These are phyloP conservation scores for Thoracochromis brauschi DNA, from an alignment of 2,113 vertebrate genomes.

Conservation along the genomic window DNA sequence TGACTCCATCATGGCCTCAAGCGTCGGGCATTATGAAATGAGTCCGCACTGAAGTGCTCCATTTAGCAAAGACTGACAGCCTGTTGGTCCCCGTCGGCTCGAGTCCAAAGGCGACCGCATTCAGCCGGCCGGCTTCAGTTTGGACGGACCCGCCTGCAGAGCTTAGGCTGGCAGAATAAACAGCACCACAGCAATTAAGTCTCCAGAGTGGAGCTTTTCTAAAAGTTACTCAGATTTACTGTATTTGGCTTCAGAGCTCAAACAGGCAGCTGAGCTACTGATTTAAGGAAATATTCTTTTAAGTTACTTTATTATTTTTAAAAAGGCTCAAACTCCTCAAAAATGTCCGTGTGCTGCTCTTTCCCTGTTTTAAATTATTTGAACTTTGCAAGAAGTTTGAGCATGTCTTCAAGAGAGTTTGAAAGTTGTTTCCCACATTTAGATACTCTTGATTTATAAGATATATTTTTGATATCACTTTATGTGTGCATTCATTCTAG, in stretches of 20 bases:
- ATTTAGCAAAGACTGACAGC: neutral
- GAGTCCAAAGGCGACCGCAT: neutral
- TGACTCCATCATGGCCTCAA: neutral
- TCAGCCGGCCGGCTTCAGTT: neutral
- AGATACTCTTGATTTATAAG: rapidly evolving
- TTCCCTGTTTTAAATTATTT: neutral
- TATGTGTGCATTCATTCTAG: neutral
- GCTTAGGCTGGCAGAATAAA: constrained; percentile 6
- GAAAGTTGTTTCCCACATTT: neutral
- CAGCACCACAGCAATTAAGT: neutral
- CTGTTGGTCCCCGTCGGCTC: neutral
- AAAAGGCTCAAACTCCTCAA: neutral
- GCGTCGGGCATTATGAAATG: neutral
- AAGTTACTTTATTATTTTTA: neutral
- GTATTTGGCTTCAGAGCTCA: neutral
- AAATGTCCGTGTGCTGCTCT: neutral
- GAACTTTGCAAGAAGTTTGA: neutral
- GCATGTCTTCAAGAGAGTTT: neutral
- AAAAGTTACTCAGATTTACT: neutral
- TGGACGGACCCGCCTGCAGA: neutral
- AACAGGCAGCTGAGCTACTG: rapidly evolving
- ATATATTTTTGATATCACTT: neutral
- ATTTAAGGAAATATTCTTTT: neutral
- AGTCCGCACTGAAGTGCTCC: neutral
- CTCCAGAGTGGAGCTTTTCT: neutral